Evolutionary conservation across 23 tunicate species (phyloP).

Genomic region (Trididemnum clinides): DNA sequence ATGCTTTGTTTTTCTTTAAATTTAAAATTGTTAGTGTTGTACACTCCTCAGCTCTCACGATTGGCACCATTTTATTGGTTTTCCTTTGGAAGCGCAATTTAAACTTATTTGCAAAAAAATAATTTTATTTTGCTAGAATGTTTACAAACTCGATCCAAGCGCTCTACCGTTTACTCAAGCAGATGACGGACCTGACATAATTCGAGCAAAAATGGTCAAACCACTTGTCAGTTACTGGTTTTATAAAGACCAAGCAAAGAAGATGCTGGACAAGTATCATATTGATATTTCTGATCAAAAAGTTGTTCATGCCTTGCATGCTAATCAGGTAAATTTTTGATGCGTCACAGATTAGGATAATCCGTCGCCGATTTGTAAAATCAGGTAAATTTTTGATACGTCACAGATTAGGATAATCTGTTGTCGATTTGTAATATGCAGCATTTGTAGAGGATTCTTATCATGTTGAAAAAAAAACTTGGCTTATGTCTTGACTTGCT

Average conservation of each 20-base stretch:
- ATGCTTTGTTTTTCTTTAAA: too few species aligned
- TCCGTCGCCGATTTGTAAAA: too few species aligned
- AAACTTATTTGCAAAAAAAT: not conserved
- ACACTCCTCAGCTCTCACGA: too few species aligned
- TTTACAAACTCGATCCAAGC: slow-evolving; percentile 55
- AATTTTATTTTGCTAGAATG: slow-evolving; percentile 25
- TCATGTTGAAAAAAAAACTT: too few species aligned
- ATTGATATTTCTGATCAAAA: slow-evolving; percentile 63
- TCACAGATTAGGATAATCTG: too few species aligned
- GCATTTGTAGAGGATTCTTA: too few species aligned
- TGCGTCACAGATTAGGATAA: too few species aligned
- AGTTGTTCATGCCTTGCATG: slow-evolving; percentile 69
- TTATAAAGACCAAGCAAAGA: slow-evolving; percentile 87
- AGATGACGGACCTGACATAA: slow-evolving; percentile 63
- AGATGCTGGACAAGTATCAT: slow-evolving; percentile 89
- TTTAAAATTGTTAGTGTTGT: too few species aligned
- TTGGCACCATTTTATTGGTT: too few species aligned
- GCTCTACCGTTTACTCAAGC: slow-evolving; percentile 59
- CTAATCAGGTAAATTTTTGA: slow-evolving; percentile 57
- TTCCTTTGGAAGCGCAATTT: too few species aligned
- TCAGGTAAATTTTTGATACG: too few species aligned
- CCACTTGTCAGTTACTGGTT: slow-evolving; percentile 82
- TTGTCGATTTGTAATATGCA: not conserved
- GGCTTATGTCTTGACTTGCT: too few species aligned
- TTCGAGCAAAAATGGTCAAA: slow-evolving; percentile 55